Conservation (phyloP, 2,797 vertebrate genomes). For the Acomys russatus region DNA sequence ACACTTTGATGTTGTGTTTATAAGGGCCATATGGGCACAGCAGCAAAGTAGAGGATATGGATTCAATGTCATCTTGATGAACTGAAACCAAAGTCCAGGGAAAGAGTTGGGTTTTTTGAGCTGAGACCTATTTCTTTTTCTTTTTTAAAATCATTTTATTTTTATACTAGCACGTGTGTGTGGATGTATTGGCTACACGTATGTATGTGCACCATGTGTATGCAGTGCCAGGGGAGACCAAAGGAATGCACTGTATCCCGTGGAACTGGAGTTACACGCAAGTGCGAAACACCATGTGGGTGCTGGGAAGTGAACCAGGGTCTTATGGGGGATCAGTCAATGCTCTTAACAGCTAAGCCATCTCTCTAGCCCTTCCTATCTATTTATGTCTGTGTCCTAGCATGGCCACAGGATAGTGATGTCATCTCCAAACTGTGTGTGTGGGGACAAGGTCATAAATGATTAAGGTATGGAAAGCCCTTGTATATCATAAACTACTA, state of each 20-base stretch:
- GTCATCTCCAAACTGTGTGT: background rate
- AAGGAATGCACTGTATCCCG: background rate
- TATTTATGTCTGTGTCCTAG: slow-evolving; percentile 2
- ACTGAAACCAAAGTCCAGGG: background rate
- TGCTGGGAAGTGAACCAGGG: background rate
- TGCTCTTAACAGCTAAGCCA: background rate
- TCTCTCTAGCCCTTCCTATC: background rate
- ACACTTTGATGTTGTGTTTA: slow-evolving; percentile 67
- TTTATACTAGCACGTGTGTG: background rate
- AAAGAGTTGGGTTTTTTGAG: slow-evolving; percentile 34
- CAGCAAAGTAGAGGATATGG: slow-evolving; percentile 37
- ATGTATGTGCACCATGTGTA: background rate
- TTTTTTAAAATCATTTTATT: background rate
- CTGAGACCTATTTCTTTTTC: background rate
- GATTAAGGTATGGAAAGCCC: background rate
- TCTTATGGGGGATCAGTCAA: background rate
- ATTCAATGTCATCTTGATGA: slow-evolving; percentile 55
- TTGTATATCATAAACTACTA: background rate
- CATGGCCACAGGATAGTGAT: background rate
- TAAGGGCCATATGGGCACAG: background rate
- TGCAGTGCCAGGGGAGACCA: too few species aligned
- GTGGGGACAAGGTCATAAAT: background rate
- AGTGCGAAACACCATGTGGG: background rate
- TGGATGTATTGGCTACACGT: background rate
- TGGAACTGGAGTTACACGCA: background rate